Evolutionary conservation across 2,888 invertebrate genomes (phyloP), one percentile per base, ranked within the genome.

Genomic region (Synergus umbraculus): DNA sequence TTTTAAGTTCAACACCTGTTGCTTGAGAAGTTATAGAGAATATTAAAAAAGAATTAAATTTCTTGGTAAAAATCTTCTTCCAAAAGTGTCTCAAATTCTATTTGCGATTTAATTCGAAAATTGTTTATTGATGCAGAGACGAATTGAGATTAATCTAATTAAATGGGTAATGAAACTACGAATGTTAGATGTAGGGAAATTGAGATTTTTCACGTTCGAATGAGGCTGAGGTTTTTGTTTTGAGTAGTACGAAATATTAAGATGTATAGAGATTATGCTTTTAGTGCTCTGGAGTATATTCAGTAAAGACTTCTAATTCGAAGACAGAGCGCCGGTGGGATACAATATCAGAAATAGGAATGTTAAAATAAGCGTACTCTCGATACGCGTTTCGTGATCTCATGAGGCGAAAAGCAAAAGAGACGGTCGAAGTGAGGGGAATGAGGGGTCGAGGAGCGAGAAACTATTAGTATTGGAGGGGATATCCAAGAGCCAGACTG

Each of bases 301-400:
- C 37, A 83, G 84, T 79, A 88, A 87, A 88, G 84, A 82, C 85
- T 86, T 87, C 87, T 87, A 87, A 88, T 87, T 87, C 85, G 85
- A 85, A 88, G 87, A 85, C 85, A 86, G 85, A 76, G 81, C 76
- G 82, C 84, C 79, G 83, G 83, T 85, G 85, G 85, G 87, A 86
- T 88, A 85, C 88, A 87, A 87, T 87, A 88, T 88, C 88, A 87
- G 88, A 88, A 88, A 88, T 88, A 88, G 88, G 87, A 86, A 88
- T 88, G 88, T 88, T 88, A 87, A 88, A 88, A 88, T 88, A 88
- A 88, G 86, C 88, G 86, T 87, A 88, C 86, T 85, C 85, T 87
- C 83, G 85, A 84, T 84, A 87, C 86, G 86, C 85, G 83, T 81
- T 83, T 84, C 85, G 86, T 77, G 82, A 60, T 67, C 82, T 79